phyloP scores from a whole-genome alignment of 2,797 vertebrate genomes.

The Spea hammondii region DNA sequence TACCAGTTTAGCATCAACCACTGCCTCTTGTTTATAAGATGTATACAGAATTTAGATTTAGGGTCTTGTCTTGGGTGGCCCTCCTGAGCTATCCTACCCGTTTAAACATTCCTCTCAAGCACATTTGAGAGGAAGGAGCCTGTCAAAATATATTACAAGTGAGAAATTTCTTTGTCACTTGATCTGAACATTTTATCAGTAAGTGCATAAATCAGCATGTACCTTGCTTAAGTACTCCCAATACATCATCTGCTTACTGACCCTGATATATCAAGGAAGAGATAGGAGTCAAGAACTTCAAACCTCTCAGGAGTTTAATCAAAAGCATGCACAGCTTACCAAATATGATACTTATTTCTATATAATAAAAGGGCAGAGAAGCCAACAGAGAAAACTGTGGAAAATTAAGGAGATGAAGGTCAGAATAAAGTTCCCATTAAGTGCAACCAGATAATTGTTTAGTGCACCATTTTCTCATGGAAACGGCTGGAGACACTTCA shows the following conservation, averaged over 20 bases:
- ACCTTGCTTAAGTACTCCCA: slow-evolving; percentile 17
- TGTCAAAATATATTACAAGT: slow-evolving; percentile 22
- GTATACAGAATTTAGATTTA: not conserved
- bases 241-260: not conserved
- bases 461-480: no score
- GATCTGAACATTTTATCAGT: slow-evolving; percentile 21
- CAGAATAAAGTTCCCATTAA: no score
- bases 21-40: no score
- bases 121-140: not conserved
- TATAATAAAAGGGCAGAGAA: no score
- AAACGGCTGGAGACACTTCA: no score
- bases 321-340: no score
- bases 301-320: not conserved
- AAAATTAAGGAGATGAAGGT: no score
- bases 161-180: slow-evolving; percentile 12
- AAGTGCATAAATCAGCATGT: slow-evolving; percentile 12
- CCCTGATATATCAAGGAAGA: not conserved
- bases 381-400: no score
- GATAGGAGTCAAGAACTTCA: not conserved
- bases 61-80: not conserved
- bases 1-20: no score
- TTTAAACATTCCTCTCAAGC: slow-evolving; percentile 12
- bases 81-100: not conserved
- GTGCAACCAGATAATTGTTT: no score
- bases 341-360: no score